Percentiles rank a stretch among this genome's conserved stretches.
These are phyloP conservation scores for Hypolimnas misippus DNA, from an alignment of 2,888 invertebrate species.

Conservation along the genomic window DNA sequence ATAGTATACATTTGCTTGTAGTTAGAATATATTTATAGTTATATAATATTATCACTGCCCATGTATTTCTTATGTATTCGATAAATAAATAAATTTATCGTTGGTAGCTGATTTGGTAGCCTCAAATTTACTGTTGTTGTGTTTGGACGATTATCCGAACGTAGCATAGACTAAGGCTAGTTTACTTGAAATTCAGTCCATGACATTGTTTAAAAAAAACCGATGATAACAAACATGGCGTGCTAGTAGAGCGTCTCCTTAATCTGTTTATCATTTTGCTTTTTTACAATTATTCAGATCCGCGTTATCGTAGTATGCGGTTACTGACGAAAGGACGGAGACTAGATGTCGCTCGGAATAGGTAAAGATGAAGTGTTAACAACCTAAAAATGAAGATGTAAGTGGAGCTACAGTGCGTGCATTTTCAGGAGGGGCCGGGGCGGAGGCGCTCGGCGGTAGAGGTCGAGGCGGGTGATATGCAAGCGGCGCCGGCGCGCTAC, in stretches of 20 bases:
- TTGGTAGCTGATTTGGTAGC: too few relatives aligned
- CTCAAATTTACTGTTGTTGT: too few relatives aligned
- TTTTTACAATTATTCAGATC: constrained; percentile 46
- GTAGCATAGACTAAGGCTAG: constrained; percentile 31
- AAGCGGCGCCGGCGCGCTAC: constrained; percentile 81
- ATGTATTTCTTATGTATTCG: too few relatives aligned
- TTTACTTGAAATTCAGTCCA: constrained; percentile 1
- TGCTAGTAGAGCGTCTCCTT: constrained; percentile 61
- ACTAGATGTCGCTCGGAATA: constrained; percentile 63
- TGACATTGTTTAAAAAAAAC: constrained; percentile 44
- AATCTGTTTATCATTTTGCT: constrained; percentile 64
- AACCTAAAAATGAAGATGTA: constrained; percentile 23
- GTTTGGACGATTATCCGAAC: constrained; percentile 19
- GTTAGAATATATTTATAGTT: too few relatives aligned
- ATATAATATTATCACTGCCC: too few relatives aligned
- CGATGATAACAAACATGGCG: constrained; percentile 79
- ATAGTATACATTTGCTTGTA: too few relatives aligned
- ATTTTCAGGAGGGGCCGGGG: constrained; percentile 65
- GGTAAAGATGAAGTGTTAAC: constrained; percentile 48
- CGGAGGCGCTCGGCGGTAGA: constrained; percentile 66
- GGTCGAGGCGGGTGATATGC: constrained; percentile 73
- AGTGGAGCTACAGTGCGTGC: constrained; percentile 48
- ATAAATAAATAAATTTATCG: too few relatives aligned
- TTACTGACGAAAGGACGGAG: constrained; percentile 52
- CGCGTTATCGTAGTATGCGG: constrained; percentile 60